Evolutionary conservation across 2,888 invertebrate genomes (phyloP), one percentile per base, ranked within the genome.

Genomic region (Lampropteryx suffumata): DNA sequence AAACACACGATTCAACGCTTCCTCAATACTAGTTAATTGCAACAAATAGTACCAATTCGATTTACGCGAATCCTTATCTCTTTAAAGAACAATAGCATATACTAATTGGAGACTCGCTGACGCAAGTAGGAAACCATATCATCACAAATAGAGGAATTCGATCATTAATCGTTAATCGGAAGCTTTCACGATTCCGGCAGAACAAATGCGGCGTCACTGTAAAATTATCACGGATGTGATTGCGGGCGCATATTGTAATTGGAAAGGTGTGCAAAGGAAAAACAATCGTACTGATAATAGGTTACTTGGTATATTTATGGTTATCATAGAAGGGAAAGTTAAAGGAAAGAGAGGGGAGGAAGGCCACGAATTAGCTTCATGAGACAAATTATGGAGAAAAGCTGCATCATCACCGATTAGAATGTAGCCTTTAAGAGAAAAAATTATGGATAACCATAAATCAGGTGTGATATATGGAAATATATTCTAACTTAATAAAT

Each of bases 61-160:
- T 43, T 37, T 24, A 11, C 24, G 35, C 44, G 30, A 43, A 35
- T 51, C 32, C 62, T 60, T 57, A 57, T 34, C 26, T 64, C 47
- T 65, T 42, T 21, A 37, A 11, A 13, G 29, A 40, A 48, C 48
- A 48, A 50, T 50, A 53, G 44, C 37, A 32, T 48, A 35, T 24
- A 45, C 27, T 36, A 57, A 62, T 42, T 41, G 35, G 32, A 44
- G 32, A 60, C 35, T 51, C 35, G 33, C 57, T 62, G 59, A 59
- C 45, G 44, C 61, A 57, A 61, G 61, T 39, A 50, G 47, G 36
- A 64, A 64, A 43, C 53, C 50, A 46, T 65, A 57, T 61, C 42
- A 51, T 69, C 65, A 59, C 53, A 40, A 54, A 57, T 51, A 50
- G 43, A 56, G 63, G 69, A 73, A 79, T 73, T 67, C 65, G 61